A percentile compares a stretch with the other conserved stretches of the same genome.
phyloP scores from a whole-genome alignment of 2,888 invertebrate species.

The Prosopocoilus inquinatus region DNA sequence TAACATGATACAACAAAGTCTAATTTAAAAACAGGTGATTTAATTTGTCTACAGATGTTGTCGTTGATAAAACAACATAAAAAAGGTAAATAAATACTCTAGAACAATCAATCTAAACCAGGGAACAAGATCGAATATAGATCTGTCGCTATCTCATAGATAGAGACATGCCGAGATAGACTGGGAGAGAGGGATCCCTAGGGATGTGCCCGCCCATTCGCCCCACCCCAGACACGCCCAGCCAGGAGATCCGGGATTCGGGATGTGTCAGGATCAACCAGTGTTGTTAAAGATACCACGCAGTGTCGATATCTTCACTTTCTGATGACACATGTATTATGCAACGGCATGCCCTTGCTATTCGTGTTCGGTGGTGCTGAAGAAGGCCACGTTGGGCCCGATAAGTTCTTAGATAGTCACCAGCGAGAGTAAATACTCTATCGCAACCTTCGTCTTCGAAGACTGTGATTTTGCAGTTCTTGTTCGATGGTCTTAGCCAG shows the following conservation, averaged over 20 bases:
- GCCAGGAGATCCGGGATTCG: constrained; percentile 41
- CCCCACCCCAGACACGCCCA: constrained; percentile 54
- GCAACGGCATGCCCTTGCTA: background rate
- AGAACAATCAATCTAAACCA: background rate
- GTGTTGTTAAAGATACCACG: constrained; percentile 29
- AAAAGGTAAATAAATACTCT: background rate
- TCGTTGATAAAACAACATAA: background rate
- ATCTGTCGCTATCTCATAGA: constrained; percentile 28
- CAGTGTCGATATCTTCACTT: constrained; percentile 11
- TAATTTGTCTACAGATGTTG: too few species aligned
- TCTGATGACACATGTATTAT: constrained; percentile 4
- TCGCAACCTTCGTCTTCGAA: too few species aligned
- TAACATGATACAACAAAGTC: too few species aligned
- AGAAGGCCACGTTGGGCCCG: too few species aligned
- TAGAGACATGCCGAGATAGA: constrained; percentile 19
- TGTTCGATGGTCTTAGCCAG: constrained; percentile 6
- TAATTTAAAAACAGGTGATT: too few species aligned
- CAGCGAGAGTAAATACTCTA: too few species aligned
- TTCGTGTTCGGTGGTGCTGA: too few species aligned
- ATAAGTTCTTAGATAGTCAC: too few species aligned
- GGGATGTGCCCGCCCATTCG: constrained; percentile 63
- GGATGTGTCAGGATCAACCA: constrained; percentile 34
- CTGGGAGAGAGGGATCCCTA: constrained; percentile 44
- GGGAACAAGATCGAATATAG: constrained; percentile 12
- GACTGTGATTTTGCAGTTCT: background rate